These are phyloP conservation scores for Ametastegia equiseti DNA, from an alignment of 2,888 invertebrate species.

Conservation along the genomic window DNA sequence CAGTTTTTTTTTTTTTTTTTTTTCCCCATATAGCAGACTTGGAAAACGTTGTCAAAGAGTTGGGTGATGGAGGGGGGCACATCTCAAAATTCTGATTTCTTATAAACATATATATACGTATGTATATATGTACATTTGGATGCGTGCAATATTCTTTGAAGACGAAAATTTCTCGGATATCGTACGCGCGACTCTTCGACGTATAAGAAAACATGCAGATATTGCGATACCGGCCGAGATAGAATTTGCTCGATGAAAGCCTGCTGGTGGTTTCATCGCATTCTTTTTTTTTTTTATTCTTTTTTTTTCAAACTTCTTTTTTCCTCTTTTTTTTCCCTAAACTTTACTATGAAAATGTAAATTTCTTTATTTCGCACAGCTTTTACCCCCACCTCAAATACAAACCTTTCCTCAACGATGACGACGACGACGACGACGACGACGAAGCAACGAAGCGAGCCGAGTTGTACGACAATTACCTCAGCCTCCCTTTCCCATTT, in stretches of 20 bases:
- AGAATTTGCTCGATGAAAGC: conserved; percentile 18
- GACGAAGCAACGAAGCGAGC: conserved; percentile 25
- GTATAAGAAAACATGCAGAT: not conserved
- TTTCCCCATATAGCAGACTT: not conserved
- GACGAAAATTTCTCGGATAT: not conserved
- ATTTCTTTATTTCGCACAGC: conserved; percentile 29
- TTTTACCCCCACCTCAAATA: conserved; percentile 5
- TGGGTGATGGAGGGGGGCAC: too few relatives aligned
- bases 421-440: conserved; percentile 3
- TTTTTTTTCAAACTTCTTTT: not conserved
- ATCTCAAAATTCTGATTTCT: too few relatives aligned
- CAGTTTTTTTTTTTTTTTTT: not conserved
- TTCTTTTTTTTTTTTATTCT: not conserved
- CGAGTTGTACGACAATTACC: conserved; percentile 28
- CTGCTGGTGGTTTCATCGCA: not conserved
- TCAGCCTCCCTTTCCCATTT: conserved; percentile 3
- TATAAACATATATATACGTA: too few relatives aligned
- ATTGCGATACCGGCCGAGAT: not conserved
- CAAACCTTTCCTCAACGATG: not conserved
- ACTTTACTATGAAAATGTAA: conserved; percentile 25
- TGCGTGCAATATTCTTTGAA: too few relatives aligned
- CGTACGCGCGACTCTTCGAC: not conserved
- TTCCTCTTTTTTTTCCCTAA: not conserved
- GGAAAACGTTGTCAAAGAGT: too few relatives aligned
- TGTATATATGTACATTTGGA: too few relatives aligned